phyloP scores from a whole-genome alignment of 2,113 vertebrate species.

The Pterocles gutturalis region DNA sequence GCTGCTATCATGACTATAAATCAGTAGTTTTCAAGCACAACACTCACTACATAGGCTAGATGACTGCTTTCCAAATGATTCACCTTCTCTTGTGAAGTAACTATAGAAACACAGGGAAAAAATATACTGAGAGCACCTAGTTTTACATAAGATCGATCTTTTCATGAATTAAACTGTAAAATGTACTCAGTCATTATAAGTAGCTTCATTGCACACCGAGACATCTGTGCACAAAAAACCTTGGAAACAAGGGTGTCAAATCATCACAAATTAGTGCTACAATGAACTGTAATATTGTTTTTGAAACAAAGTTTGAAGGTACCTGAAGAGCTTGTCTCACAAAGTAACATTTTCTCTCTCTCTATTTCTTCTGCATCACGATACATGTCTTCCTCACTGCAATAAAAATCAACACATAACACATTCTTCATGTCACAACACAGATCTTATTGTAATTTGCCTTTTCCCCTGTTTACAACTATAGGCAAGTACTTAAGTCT shows the following conservation, averaged over 20 bases:
- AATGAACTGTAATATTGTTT: not conserved
- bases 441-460: not conserved
- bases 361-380: constrained; percentile 82
- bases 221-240: not conserved
- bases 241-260: not conserved
- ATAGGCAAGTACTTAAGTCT: not conserved
- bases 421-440: not conserved
- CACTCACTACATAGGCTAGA: accelerated
- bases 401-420: constrained; percentile 53
- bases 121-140: not conserved
- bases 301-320: constrained; percentile 19
- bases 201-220: not conserved
- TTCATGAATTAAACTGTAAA: not conserved
- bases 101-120: not conserved
- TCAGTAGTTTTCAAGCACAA: not conserved
- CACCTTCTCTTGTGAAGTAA: not conserved
- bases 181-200: not conserved
- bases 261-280: not conserved
- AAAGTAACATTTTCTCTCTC: constrained; percentile 74
- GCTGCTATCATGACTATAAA: not conserved
- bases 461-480: not conserved
- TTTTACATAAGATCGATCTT: not conserved
- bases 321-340: constrained; percentile 75
- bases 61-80: not conserved
- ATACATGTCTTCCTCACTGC: constrained; percentile 82